Evolutionary conservation across 2,888 invertebrate genomes (phyloP).

Genomic region (Chrysolina haemoptera): DNA sequence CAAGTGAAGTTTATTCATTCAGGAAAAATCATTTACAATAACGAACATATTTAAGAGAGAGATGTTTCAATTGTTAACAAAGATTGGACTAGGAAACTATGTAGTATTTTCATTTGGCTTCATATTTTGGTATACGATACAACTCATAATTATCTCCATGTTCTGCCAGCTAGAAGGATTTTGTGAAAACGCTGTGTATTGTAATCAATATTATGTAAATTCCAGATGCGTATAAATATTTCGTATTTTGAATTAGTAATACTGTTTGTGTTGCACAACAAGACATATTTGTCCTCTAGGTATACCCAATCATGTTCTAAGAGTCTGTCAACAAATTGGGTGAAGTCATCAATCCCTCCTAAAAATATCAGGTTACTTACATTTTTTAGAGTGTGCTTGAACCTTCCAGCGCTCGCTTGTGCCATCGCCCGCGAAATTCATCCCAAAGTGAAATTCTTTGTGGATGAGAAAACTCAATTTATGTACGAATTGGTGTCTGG

Average conservation of each 20-base stretch:
- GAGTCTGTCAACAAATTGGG: not conserved
- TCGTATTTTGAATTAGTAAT: not conserved
- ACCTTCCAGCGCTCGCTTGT: not conserved
- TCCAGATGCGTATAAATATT: not conserved
- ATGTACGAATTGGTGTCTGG: not conserved
- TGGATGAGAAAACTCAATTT: slow-evolving; percentile 13
- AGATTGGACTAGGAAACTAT: no score
- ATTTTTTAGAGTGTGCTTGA: not conserved
- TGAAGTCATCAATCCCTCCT: not conserved
- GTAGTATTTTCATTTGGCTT: no score
- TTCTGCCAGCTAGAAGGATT: no score
- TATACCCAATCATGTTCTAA: not conserved
- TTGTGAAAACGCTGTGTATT: no score
- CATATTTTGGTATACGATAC: no score
- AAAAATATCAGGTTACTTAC: not conserved
- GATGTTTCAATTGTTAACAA: no score
- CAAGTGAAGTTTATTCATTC: no score
- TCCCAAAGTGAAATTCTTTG: not conserved
- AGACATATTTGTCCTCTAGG: not conserved
- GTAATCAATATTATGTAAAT: not conserved
- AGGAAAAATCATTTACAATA: no score
- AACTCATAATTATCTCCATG: no score
- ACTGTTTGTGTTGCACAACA: not conserved
- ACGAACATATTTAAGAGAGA: no score
- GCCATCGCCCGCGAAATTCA: not conserved